These are phyloP conservation scores for Diadophis punctatus DNA, from an alignment of 2,113 vertebrate genomes.

Conservation along the genomic window DNA sequence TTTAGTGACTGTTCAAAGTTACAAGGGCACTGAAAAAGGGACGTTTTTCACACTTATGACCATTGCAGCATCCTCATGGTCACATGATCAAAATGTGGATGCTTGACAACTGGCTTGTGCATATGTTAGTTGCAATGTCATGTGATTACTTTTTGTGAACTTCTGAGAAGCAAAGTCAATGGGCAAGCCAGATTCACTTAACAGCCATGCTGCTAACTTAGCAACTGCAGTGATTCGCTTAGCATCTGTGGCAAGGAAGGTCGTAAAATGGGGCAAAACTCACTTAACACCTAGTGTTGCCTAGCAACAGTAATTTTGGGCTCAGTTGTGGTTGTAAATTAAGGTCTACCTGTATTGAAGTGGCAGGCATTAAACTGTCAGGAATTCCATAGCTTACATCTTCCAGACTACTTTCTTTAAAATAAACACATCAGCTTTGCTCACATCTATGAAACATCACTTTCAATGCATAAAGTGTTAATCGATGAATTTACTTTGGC, in stretches of 20 bases:
- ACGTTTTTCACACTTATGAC: neutral
- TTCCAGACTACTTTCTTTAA: neutral
- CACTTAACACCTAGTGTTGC: neutral
- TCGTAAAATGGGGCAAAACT: neutral
- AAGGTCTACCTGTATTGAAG: neutral
- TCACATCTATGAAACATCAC: conserved; percentile 38
- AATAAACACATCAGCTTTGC: neutral
- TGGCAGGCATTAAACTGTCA: neutral
- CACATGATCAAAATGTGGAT: neutral
- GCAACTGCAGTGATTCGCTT: neutral
- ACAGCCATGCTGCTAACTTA: neutral
- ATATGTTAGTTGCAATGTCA: neutral
- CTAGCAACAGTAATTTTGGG: neutral
- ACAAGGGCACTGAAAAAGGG: neutral
- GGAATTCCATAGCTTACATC: neutral
- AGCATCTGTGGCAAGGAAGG: neutral
- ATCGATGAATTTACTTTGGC: conserved; percentile 62
- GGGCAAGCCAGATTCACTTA: too few species aligned
- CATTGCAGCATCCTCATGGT: neutral
- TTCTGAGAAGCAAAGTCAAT: neutral
- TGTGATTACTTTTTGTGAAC: neutral
- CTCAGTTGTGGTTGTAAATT: neutral
- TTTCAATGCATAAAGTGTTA: conserved; percentile 48
- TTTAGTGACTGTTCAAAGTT: neutral
- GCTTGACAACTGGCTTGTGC: neutral